Base-by-base conservation (phyloP, 2,113 vertebrate species). In the Oncorhynchus nerka region DNA sequence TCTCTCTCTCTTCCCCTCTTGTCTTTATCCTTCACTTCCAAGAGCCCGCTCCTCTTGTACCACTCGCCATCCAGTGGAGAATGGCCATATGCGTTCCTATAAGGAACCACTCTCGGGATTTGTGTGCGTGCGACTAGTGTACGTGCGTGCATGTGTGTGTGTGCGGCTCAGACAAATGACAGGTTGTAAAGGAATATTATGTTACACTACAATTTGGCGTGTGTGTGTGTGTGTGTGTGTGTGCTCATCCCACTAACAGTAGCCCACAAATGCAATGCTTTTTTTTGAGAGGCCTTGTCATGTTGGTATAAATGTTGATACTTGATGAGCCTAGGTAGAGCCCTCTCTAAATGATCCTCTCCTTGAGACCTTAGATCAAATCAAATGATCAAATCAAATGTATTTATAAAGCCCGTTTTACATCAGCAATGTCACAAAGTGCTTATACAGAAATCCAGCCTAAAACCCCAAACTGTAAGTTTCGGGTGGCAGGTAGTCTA, bases 51-150 rank as follows among this genome's bases (percentile, higher is more conserved):
- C 79, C 81, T 92, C 82, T 86, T 79, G 89, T 89, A 82, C 81
- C 90, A 85, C 85, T 85, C 88, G 88, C 90, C 90, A 92, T 92
- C 92, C 90, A 89, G 90, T 90, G 90, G 90, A 91, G 90, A 91
- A 71, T 88, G 80, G 83, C 83, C 83, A 76, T 83, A 84, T 83
- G 79, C 82, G 78, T 77, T 86, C 74, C 79, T 83, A 39, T 39
- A 39, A 85, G 88, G 85, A 88, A 49, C 74, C 85, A 81, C 82
- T 80, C 79, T 73, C 5, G 11, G 68, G 11, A 20, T 39, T 32
- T 1, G 34, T 20, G 68, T 76, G 77, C 20, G 28, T 26, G 39
- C 16, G 66, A 13, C 51, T 6, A 26, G 64, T 80, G 75, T 70
- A 76, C 74, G 49, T 64, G 3, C 30, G n/a, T 55, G 28, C 12